Base-by-base conservation (phyloP, 2,888 invertebrate species). In the Troilus luridus region DNA sequence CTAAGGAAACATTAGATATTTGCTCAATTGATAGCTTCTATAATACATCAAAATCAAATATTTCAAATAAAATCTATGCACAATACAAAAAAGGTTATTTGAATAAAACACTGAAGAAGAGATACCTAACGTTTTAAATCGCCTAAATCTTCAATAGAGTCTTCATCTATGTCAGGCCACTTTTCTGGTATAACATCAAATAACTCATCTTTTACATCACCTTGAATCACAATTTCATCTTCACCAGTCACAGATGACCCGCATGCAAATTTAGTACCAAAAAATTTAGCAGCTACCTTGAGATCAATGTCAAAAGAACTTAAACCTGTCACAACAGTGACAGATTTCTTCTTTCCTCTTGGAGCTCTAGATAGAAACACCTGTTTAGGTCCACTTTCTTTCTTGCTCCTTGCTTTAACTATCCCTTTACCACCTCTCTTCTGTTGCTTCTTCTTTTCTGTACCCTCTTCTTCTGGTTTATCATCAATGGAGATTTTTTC, bases 141-240 rank as follows among this genome's bases (percentile, higher is more conserved):
- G 88, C 98, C 98, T 93, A 98, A 95, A 95, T 98, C 98, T 94
- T 98, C 98, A 94, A 98, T 98, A 93, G 96, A 96, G 94, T 98
- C 98, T 94, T 98, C 98, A 94, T 98, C 98, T 94, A 98, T 98
- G 96, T 98, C 98, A 91, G 98, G 97, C 99, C 99, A 99, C 94
- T 99, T 99, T 93, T 99, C 99, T 91, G 99, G 98, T 94, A 99
- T 98, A 92, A 99, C 96, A 95, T 99, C 99, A 95, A 98, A 98
- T 56, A 99, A 95, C 93, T 99, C 99, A 95, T 99, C 99, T 94
- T 99, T 99, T 0, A 99, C 98, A 95, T 99, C 99, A 91, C 99
- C 99, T 94, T 99, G 99, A 94, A 99, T 99, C 88, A 99, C 99
- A 94, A 99, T 99, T 95, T 99, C 99, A 95, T 99, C 99, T 93